Base-by-base conservation (phyloP, 2,888 invertebrate species). In the Helobdella robusta region DNA sequence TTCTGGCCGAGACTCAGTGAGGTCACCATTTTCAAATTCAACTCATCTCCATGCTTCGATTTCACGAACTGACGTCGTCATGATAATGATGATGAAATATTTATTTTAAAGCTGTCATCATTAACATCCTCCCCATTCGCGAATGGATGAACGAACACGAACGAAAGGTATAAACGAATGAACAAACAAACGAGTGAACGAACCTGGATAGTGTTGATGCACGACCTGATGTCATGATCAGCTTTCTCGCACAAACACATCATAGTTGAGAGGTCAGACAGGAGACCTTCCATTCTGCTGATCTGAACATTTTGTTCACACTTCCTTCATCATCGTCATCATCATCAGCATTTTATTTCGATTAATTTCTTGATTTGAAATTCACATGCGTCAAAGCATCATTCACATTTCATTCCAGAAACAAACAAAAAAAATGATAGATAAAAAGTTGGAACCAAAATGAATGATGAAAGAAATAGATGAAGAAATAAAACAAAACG, bases 201-300 rank as follows among this genome's bases (percentile, higher is more conserved):
- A n/a, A 72, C 79, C 75, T 93, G 91, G 71, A 97, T 84, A 56
- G 91, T 86, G 23, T 91, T 89, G 64, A 97, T 84, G 75, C 95
- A 95, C 0, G 91, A 87, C 25, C 97, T 83, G 50, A 97, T 88
- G 81, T 97, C 97, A 73, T 91, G 89, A 63, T 86, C 85, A 2
- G 89, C 87, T 72, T 90, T 88, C 72, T 89, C 87, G 20, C 89
- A 88, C 67, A 97, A 80, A 4, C 88, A 86, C 40, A 87, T 78
- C 71, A 90, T 81, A 6, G 87, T 84, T 36, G 86, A 85, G 71
- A 86, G 80, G 75, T 88, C 86, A 0, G 87, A 85, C 62, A 82
- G 79, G 58, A 94, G 78, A 0, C 84, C 80, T 78, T 93, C 89
- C 28, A 82, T 81, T 34, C 77, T 77, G 2, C 76, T 72, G 52